A percentile compares a stretch with the other conserved stretches of the same genome.
phyloP scores from a whole-genome alignment of 2,888 invertebrate genomes.

The Xestia ashworthii region DNA sequence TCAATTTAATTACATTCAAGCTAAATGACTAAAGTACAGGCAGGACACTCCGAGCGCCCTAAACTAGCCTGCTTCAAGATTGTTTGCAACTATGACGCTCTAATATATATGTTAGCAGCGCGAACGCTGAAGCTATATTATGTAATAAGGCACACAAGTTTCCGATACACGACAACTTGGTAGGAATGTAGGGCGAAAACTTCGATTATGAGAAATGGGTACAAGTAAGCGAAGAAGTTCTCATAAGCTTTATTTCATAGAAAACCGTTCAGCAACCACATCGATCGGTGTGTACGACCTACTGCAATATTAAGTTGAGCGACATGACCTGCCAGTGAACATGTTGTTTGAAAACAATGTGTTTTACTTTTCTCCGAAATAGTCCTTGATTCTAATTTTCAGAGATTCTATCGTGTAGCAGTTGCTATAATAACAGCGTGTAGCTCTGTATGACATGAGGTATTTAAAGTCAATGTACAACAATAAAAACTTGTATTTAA shows the following conservation, averaged over 20 bases:
- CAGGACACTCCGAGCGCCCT: constrained; percentile 54
- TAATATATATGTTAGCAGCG: constrained; percentile 29
- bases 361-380: neutral
- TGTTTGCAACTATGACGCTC: constrained; percentile 48
- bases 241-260: neutral
- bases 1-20: constrained; percentile 78
- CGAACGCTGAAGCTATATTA: constrained; percentile 5
- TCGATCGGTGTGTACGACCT: neutral
- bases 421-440: neutral
- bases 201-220: constrained; percentile 21
- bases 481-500: neutral
- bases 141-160: constrained; percentile 34
- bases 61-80: constrained; percentile 55
- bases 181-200: constrained; percentile 4
- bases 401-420: neutral
- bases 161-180: constrained; percentile 19
- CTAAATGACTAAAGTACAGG: constrained; percentile 72
- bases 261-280: neutral
- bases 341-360: neutral
- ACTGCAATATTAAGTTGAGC: neutral
- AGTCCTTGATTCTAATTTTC: neutral
- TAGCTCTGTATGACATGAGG: neutral
- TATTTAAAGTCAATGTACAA: neutral
- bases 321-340: neutral
- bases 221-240: neutral